Conservation (phyloP, 2,888 invertebrate species). For the Halictus quadricinctus region DNA sequence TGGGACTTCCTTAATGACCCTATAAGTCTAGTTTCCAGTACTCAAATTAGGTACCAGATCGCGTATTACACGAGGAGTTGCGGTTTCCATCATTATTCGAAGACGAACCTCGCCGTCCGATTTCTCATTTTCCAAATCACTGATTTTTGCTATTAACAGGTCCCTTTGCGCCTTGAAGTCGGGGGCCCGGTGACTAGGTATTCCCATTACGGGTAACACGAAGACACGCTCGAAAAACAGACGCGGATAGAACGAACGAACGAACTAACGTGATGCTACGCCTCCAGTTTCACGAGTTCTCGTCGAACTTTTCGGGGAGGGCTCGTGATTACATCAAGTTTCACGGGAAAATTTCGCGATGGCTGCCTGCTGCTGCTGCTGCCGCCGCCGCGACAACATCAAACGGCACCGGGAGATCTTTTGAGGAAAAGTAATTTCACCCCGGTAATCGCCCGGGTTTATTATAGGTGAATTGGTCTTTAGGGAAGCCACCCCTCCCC, state of each 20-base stretch:
- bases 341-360: conserved; percentile 45
- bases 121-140: conserved; percentile 29
- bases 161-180: background rate
- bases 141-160: conserved; percentile 16
- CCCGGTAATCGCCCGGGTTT: conserved; percentile 64
- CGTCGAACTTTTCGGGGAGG: conserved; percentile 8
- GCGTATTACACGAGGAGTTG: background rate
- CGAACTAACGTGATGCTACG: background rate
- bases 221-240: background rate
- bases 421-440: conserved; percentile 68
- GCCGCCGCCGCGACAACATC: conserved; percentile 46
- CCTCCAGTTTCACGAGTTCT: conserved; percentile 9
- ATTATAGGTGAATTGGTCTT: conserved; percentile 64
- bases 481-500: conserved; percentile 36
- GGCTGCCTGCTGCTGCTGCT: background rate
- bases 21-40: too few relatives aligned
- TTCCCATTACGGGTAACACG: conserved; percentile 17
- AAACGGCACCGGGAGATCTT: conserved; percentile 41
- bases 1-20: too few relatives aligned
- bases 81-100: background rate
- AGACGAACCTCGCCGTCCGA: background rate
- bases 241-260: background rate
- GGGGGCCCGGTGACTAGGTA: background rate
- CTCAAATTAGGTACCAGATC: background rate
- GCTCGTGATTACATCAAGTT: conserved; percentile 25